Evolutionary conservation across 2,113 vertebrate genomes (phyloP).

Genomic region (Pluvialis apricaria): DNA sequence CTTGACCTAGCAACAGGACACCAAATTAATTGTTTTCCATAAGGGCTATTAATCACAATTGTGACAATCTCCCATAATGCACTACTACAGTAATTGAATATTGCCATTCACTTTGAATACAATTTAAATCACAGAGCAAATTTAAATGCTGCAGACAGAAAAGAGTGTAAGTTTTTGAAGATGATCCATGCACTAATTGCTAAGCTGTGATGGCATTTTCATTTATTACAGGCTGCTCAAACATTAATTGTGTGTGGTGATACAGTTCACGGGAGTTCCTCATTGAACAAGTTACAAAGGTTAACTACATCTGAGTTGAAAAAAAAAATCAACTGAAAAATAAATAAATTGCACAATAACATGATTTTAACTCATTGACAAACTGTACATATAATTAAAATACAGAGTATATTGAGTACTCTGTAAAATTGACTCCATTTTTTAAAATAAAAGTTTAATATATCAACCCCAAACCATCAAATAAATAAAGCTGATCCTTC

Average conservation of each 20-base stretch:
- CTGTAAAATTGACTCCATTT: background rate
- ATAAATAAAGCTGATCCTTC: background rate
- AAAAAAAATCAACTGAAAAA: background rate
- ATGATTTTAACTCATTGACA: background rate
- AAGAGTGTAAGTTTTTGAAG: slow-evolving; percentile 53
- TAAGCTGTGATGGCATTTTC: slow-evolving; percentile 63
- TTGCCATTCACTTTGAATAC: slow-evolving; percentile 52
- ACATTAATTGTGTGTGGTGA: slow-evolving; percentile 56
- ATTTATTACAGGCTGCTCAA: slow-evolving; percentile 62
- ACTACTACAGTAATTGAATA: slow-evolving; percentile 62
- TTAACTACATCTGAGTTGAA: slow-evolving; percentile 36
- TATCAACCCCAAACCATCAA: background rate
- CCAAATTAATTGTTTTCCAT: slow-evolving; percentile 74
- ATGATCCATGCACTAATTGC: slow-evolving; percentile 70
- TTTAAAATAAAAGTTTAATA: background rate
- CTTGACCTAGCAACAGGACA: slow-evolving; percentile 74
- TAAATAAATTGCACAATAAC: background rate
- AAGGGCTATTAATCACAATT: slow-evolving; percentile 69
- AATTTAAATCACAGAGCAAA: slow-evolving; percentile 63
- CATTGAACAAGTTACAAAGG: slow-evolving; percentile 62
- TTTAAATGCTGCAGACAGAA: slow-evolving; percentile 57
- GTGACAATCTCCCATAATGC: slow-evolving; percentile 67
- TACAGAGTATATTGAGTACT: background rate
- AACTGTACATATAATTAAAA: background rate
- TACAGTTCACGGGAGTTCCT: slow-evolving; percentile 62